Evolutionary conservation across 2,888 invertebrate species (phyloP), one percentile per base, ranked within the genome.

Genomic region (Ametastegia equiseti): DNA sequence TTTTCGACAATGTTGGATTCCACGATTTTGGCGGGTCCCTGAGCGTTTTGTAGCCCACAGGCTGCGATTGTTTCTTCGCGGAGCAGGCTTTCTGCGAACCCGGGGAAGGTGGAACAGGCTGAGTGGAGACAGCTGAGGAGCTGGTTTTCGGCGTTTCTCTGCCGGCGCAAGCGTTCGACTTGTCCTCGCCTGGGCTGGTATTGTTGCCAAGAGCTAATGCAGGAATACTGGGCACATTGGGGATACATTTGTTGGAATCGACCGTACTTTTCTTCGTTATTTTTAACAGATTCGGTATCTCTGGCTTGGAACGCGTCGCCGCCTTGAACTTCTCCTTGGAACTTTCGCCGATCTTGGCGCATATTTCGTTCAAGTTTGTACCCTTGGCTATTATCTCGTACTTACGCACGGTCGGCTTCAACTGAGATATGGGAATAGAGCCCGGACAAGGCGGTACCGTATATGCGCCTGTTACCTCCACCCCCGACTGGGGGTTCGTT

Each of bases 11-110:
- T 63, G 93, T 94, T 2, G 94, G 94, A 88, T 94, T 94, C 94
- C 94, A 94, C 19, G 93, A 93, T 86, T 94, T 94, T 0, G 94
- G 94, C 0, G 94, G 94, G 85, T 93, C 93, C 27, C 94, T 92
- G 11, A 94, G 88, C 0, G 94, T 94, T 86, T 94, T 94, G 85
- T 94, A 94, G 0, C 93, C 93, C 7, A 92, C 90, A 1, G 93
- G 90, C 30, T 92, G 89, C 2, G 86, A 86, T 33, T 90, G 89
- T 83, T 82, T 81, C 57, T 83, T 81, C 15, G 80, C 33, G 27
- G 86, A 67, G 42, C 63, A 27, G 4, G 85, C 83, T 15, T 88
- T 88, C 33, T 88, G 88, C 47, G 81, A 47, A 84, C 79, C 36
- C 27, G 84, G 83, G 36, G 86, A 82, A 4, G 83, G 83, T 7